A percentile compares a stretch with the other conserved stretches of the same genome.
These are phyloP conservation scores for Pteronura brasiliensis DNA, from an alignment of 2,113 vertebrate species.

Conservation along the genomic window DNA sequence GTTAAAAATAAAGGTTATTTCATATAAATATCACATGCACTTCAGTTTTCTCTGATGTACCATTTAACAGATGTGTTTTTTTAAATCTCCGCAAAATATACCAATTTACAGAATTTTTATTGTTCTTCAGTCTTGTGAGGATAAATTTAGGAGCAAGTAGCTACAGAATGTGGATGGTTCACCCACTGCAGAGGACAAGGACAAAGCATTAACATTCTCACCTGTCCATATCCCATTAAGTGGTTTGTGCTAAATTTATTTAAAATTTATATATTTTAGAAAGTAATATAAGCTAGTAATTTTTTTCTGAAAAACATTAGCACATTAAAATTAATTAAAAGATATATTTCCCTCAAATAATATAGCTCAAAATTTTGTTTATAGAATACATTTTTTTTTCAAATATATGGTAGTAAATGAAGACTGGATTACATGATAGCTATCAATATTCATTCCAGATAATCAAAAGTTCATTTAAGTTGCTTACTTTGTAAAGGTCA, in stretches of 20 bases:
- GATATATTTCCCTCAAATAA: not conserved
- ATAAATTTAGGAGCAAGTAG: not conserved
- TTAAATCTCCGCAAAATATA: not conserved
- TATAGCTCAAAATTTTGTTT: not conserved
- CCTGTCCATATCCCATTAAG: not conserved
- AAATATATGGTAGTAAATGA: not conserved
- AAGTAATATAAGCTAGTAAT: not conserved
- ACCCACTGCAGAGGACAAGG: not conserved
- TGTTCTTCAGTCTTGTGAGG: not conserved
- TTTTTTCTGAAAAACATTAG: not conserved
- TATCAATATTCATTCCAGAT: constrained; percentile 32
- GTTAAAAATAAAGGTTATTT: constrained; percentile 2
- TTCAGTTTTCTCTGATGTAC: not conserved
- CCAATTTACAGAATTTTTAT: not conserved
- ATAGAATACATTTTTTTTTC: not conserved
- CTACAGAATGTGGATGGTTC: not conserved
- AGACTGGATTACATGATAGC: not conserved
- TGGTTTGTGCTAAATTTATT: not conserved
- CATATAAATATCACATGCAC: not conserved
- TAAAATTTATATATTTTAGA: not conserved
- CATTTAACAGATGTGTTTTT: not conserved
- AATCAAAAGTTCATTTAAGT: constrained; percentile 44
- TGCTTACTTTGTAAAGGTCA: constrained; percentile 51
- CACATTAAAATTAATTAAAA: not conserved
- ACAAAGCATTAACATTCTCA: fast-evolving